Conservation (phyloP, 2,113 vertebrate genomes). For the Mormyrus iriodes region DNA sequence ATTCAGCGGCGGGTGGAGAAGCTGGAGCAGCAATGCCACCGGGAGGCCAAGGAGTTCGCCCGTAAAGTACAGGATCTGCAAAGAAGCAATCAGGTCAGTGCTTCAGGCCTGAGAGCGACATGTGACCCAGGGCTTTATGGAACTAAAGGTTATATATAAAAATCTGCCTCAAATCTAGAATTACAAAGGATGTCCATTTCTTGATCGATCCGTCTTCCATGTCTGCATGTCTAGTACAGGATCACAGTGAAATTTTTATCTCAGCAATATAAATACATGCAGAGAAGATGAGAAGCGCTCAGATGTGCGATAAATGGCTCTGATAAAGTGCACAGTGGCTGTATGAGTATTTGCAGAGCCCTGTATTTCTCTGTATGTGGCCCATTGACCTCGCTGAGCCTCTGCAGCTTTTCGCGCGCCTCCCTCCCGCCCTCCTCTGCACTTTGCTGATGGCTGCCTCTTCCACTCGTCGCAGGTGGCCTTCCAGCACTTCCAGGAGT, state of each 20-base stretch:
- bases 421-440: neutral
- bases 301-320: neutral
- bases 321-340: neutral
- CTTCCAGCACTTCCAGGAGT: slow-evolving; percentile 97
- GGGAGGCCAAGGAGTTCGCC: slow-evolving; percentile 96
- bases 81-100: slow-evolving; percentile 90
- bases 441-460: neutral
- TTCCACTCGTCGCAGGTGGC: slow-evolving; percentile 72
- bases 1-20: slow-evolving; percentile 96
- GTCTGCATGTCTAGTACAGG: neutral
- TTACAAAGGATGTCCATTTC: neutral
- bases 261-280: neutral
- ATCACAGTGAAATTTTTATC: neutral
- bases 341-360: neutral
- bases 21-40: slow-evolving; percentile 93
- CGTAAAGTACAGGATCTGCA: slow-evolving; percentile 96
- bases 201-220: neutral
- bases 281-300: neutral
- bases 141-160: neutral
- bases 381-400: neutral
- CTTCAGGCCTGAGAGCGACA: neutral
- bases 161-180: neutral
- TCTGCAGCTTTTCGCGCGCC: neutral
- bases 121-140: neutral
- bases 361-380: neutral